phyloP scores from a whole-genome alignment of 2,797 vertebrate species.

The Propithecus perrieri region DNA sequence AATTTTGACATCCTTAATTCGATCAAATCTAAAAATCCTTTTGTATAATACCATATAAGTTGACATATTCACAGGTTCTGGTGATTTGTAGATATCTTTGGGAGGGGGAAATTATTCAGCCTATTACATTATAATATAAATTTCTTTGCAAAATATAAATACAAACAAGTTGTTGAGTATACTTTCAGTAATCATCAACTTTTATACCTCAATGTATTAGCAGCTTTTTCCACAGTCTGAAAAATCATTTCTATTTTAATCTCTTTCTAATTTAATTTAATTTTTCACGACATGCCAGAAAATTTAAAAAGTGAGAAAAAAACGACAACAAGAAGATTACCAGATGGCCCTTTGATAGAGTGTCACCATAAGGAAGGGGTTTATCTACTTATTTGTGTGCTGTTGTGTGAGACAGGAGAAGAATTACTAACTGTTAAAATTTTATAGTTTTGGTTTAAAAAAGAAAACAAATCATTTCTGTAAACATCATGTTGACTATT shows the following conservation, averaged over 20 bases:
- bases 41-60: not conserved
- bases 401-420: slow-evolving; percentile 45
- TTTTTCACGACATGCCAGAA: slow-evolving; percentile 28
- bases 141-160: not conserved
- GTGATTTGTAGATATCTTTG: not conserved
- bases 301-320: slow-evolving; percentile 26
- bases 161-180: not conserved
- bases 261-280: not conserved
- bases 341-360: slow-evolving; percentile 39
- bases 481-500: not conserved
- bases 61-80: not conserved
- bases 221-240: not conserved
- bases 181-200: not conserved
- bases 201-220: not conserved
- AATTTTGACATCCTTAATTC: not conserved
- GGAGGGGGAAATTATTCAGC: not conserved
- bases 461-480: not conserved
- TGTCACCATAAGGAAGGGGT: not conserved
- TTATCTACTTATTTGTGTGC: slow-evolving; percentile 41
- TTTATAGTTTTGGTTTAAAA: not conserved
- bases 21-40: not conserved
- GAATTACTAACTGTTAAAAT: not conserved
- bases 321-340: not conserved
- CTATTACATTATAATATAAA: not conserved
- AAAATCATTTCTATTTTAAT: slow-evolving; percentile 21